phyloP scores from a whole-genome alignment of 2,888 invertebrate species.

The Neelides folsomi region DNA sequence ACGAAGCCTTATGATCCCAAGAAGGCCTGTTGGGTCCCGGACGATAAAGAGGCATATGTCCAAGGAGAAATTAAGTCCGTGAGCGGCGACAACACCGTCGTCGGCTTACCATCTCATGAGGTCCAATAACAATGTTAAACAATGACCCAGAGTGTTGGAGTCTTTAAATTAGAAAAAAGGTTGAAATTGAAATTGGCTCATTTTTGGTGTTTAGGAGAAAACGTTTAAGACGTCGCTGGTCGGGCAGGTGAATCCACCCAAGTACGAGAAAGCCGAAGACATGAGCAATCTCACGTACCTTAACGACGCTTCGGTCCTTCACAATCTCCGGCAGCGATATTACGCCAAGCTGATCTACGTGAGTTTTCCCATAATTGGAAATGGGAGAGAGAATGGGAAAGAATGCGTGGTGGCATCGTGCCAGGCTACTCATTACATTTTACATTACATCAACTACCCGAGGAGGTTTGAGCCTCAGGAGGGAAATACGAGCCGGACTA shows the following conservation, averaged over 20 bases:
- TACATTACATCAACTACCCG: no score
- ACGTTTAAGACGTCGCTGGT: slow-evolving; percentile 92
- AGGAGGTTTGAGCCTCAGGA: no score
- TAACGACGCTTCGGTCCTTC: slow-evolving; percentile 95
- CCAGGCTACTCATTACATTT: no score
- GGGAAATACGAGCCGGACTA: no score
- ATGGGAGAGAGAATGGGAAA: no score
- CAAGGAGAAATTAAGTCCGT: slow-evolving; percentile 96
- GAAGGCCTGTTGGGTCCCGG: slow-evolving; percentile 98
- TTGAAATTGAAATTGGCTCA: no score
- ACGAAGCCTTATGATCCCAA: slow-evolving; percentile 98
- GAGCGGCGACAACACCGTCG: slow-evolving; percentile 52
- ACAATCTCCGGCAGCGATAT: slow-evolving; percentile 96
- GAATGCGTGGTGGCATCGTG: no score
- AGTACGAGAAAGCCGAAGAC: slow-evolving; percentile 96
- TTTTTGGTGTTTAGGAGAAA: slow-evolving; percentile 53
- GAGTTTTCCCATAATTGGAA: slow-evolving; percentile 45
- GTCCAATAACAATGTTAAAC: no score
- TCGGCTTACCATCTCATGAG: no score
- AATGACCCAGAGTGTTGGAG: no score
- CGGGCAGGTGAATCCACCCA: slow-evolving; percentile 93
- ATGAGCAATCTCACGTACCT: slow-evolving; percentile 98
- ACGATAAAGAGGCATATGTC: slow-evolving; percentile 92
- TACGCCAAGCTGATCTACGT: slow-evolving; percentile 93
- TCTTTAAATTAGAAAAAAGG: no score